Evolutionary conservation across 2,888 invertebrate species (phyloP).

Genomic region (Torymus aiolomorphi): DNA sequence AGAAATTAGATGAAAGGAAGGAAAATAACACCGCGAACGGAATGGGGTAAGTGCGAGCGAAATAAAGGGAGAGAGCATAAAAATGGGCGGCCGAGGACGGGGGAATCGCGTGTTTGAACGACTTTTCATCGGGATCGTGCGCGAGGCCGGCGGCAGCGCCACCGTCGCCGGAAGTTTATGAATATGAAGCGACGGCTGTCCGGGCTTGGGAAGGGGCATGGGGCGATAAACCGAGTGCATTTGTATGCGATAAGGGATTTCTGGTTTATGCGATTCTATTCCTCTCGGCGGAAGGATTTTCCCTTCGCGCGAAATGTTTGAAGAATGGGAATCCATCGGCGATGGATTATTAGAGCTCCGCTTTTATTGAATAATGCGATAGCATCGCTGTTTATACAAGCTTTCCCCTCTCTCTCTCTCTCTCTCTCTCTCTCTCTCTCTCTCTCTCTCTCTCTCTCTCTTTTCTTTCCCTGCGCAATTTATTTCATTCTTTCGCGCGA

Average conservation of each 20-base stretch:
- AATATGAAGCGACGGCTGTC: slow-evolving; percentile 45
- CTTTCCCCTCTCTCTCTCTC: slow-evolving; percentile 5
- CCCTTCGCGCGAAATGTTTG: slow-evolving; percentile 30
- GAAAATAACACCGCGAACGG: neutral
- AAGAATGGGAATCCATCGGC: slow-evolving; percentile 37
- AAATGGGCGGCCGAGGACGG: too few relatives aligned
- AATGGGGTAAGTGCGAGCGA: too few relatives aligned
- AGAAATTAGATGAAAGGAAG: neutral
- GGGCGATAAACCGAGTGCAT: slow-evolving; percentile 47
- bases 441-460: slow-evolving; percentile 1
- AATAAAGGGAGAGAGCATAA: neutral
- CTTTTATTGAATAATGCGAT: slow-evolving; percentile 44
- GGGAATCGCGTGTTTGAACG: slow-evolving; percentile 34
- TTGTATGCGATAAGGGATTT: slow-evolving; percentile 52
- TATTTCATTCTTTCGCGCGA: slow-evolving; percentile 5
- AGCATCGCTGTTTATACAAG: slow-evolving; percentile 40
- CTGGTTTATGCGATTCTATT: slow-evolving; percentile 39
- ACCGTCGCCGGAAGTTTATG: slow-evolving; percentile 43
- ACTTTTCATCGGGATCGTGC: slow-evolving; percentile 42
- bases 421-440: too few relatives aligned
- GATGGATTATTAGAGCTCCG: slow-evolving; percentile 44
- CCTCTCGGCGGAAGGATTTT: slow-evolving; percentile 35
- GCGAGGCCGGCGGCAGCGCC: neutral
- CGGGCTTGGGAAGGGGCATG: neutral
- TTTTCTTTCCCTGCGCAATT: slow-evolving; percentile 1